A percentile compares a stretch with the other conserved stretches of the same genome.
Conservation (phyloP, 2,113 vertebrate genomes). For the Cricetomys ansorgei region DNA sequence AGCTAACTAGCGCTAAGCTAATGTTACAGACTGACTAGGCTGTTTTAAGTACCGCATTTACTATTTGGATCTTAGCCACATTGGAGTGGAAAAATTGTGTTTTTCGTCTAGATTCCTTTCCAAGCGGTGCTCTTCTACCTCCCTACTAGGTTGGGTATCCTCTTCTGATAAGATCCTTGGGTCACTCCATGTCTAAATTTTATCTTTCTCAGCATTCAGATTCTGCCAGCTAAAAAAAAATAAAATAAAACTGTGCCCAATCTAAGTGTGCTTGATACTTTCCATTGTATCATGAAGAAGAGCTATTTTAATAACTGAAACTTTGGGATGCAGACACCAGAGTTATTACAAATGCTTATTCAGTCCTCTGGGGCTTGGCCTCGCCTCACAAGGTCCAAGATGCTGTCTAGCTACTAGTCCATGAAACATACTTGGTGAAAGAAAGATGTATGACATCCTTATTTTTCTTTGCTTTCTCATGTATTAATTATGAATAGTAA, state of each 20-base stretch:
- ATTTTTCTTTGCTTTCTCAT: neutral
- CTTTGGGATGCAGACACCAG: neutral
- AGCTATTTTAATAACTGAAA: conserved; percentile 34
- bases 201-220: conserved; percentile 22
- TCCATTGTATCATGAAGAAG: neutral
- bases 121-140: neutral
- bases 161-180: neutral
- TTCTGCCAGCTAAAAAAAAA: conserved; percentile 52
- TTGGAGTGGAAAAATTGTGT: neutral
- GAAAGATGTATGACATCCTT: neutral
- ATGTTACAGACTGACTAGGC: no score
- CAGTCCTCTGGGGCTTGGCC: neutral
- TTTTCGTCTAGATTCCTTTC: neutral
- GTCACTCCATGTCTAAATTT: neutral
- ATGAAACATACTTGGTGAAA: neutral
- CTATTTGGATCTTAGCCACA: neutral
- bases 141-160: neutral
- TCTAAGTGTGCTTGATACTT: neutral
- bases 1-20: neutral
- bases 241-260: neutral
- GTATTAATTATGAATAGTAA: neutral
- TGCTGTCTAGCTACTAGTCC: no score
- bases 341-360: neutral
- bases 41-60: neutral
- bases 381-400: neutral